Evolutionary conservation across 30 jellyfish, hydroid and myxozoan genomes (phyloP).

Genomic region (Hydractinia symbiolongicarpus): DNA sequence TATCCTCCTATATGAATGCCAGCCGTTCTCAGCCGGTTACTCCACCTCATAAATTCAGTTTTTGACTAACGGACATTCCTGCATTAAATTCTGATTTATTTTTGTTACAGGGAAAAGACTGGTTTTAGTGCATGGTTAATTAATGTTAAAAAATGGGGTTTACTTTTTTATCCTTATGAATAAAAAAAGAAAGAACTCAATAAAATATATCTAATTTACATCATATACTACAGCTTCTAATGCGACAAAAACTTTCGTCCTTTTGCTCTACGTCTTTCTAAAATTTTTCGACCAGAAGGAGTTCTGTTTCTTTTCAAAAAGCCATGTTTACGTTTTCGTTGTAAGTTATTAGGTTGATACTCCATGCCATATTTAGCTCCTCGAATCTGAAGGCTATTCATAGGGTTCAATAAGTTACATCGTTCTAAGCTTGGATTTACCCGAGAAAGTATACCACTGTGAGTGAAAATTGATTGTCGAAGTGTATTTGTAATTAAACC

Average conservation of each 20-base stretch:
- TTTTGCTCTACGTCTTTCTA: slow-evolving; percentile 59
- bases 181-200: not conserved
- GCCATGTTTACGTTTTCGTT: slow-evolving; percentile 79
- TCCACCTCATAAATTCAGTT: no score
- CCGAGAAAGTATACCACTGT: not conserved
- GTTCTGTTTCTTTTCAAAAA: slow-evolving; percentile 61
- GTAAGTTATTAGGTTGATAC: slow-evolving; percentile 88
- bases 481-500: not conserved
- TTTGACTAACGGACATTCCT: no score
- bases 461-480: not conserved
- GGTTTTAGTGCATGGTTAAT: no score
- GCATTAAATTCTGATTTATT: no score
- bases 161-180: no score
- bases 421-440: not conserved
- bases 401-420: not conserved
- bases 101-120: no score
- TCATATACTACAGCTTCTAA: slow-evolving; percentile 14
- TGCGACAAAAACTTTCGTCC: slow-evolving; percentile 76
- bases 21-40: no score
- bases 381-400: slow-evolving; percentile 34
- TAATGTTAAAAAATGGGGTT: no score
- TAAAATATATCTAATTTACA: not conserved
- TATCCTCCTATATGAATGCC: no score
- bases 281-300: slow-evolving; percentile 62
- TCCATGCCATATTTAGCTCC: slow-evolving; percentile 89